phyloP scores from a whole-genome alignment of 2,888 invertebrate species.

The Minunthozetes semirufus region DNA sequence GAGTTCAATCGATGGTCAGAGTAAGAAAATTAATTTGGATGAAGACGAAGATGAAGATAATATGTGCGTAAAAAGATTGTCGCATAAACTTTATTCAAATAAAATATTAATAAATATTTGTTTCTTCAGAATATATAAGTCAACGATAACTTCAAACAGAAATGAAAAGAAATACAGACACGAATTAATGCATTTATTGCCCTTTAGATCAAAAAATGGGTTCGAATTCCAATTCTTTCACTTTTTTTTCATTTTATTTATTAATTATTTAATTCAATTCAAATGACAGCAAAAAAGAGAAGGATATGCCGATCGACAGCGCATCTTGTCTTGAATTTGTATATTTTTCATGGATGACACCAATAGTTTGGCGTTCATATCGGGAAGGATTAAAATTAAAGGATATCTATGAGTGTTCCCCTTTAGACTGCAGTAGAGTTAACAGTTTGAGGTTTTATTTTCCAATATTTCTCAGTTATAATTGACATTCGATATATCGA shows the following conservation, averaged over 20 bases:
- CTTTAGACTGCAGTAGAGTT: slow-evolving; percentile 52
- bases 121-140: not conserved
- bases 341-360: slow-evolving; percentile 54
- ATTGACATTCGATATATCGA: slow-evolving; percentile 31
- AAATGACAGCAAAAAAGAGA: not conserved
- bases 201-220: slow-evolving; percentile 10
- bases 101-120: not conserved
- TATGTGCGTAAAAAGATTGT: not conserved
- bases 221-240: not conserved
- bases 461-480: not conserved
- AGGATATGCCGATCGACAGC: slow-evolving; percentile 49
- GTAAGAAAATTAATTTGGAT: not conserved
- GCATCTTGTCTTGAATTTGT: slow-evolving; percentile 53
- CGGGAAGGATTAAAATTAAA: slow-evolving; percentile 50
- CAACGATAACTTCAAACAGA: slow-evolving; percentile 11
- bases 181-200: slow-evolving; percentile 30
- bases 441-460: slow-evolving; percentile 45
- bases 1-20: not conserved
- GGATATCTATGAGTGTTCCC: slow-evolving; percentile 50
- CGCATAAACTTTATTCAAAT: not conserved
- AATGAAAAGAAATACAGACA: slow-evolving; percentile 14
- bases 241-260: not conserved
- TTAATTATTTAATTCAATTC: not conserved
- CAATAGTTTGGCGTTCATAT: slow-evolving; percentile 53
- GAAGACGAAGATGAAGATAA: not conserved